Evolutionary conservation across 2,113 vertebrate species (phyloP).

Genomic region (Chaetodon trifascialis): DNA sequence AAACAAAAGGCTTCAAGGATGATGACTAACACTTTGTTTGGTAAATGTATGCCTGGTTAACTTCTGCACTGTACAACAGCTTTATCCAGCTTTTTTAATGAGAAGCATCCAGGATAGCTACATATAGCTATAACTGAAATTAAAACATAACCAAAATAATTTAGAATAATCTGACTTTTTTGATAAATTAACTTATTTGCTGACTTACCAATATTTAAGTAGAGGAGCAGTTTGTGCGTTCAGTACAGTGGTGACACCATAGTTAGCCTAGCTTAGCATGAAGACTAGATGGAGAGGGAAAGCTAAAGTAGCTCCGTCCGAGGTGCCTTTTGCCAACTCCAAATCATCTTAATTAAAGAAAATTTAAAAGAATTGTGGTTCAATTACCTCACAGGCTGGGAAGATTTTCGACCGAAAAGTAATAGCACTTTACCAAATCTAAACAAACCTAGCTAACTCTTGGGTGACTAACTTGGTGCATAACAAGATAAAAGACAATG

Average conservation of each 20-base stretch:
- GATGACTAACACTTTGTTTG: not conserved
- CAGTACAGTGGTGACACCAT: not conserved
- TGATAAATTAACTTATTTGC: constrained; percentile 4
- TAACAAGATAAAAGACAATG: not conserved
- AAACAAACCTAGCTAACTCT: not conserved
- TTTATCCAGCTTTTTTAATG: constrained; percentile 9
- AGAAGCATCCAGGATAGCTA: not conserved
- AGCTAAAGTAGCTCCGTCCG: not conserved
- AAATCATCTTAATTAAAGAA: too few species aligned
- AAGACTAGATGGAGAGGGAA: not conserved
- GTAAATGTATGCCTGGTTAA: not conserved
- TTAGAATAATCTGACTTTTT: not conserved
- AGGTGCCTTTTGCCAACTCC: too few species aligned
- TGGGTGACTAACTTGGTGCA: not conserved
- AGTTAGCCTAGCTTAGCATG: not conserved
- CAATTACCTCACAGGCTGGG: not conserved
- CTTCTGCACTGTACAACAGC: not conserved
- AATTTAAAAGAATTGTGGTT: not conserved
- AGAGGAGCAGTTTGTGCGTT: not conserved
- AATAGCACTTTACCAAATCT: not conserved
- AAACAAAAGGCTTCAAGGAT: not conserved
- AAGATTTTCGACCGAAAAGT: not conserved
- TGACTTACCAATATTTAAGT: not conserved
- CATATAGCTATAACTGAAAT: not conserved
- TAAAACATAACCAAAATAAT: not conserved